Base-by-base conservation (phyloP, 2,888 invertebrate genomes). In the Apocheima hispidaria region DNA sequence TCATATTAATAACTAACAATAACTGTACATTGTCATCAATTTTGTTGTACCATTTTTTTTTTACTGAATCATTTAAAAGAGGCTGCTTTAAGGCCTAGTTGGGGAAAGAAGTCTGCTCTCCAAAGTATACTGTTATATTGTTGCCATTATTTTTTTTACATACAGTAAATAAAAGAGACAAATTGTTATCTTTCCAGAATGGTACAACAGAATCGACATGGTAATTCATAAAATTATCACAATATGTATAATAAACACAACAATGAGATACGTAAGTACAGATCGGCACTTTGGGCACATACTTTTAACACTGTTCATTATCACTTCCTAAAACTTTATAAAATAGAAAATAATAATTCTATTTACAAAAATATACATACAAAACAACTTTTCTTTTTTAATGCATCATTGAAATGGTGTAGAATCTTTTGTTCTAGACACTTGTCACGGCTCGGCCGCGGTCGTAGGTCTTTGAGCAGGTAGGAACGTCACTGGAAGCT, bases 321-420 rank as follows among this genome's bases (percentile, higher is more conserved):
- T 44, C 35, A 41, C 43, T 35, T 35, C 38, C 53, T 60, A 65
- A 62, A 69, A 66, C 57, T 36, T 58, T 16, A 35, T 54, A 64
- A 74, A 73, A 64, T 68, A 79, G 73, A 74, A 76, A 75, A 73
- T 78, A 50, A 16, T 30, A 57, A 66, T 69, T 75, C 63, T 89
- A 87, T 88, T 82, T 89, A 90, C 87, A 90, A 84, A 83, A 82
- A 82, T 83, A 79, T 84, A 84, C 75, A 83, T 84, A 84, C 74
- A 83, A 74, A 77, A 76, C 74, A 74, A 65, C 50, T 51, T 58
- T 53, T 56, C 5, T n/a, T 62, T 30, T 64, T 63, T 60, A 55
- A 48, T 59, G 63, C 64, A 70, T 69, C 63, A 59, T 58, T 61
- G 66, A 72, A 57, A 48, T 40, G 38, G 23, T 49, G 28, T 35